Evolutionary conservation across 1,140 invertebrate species (phyloP), one percentile per base, ranked within the genome.

Genomic region (Drosophila repletoides): DNA sequence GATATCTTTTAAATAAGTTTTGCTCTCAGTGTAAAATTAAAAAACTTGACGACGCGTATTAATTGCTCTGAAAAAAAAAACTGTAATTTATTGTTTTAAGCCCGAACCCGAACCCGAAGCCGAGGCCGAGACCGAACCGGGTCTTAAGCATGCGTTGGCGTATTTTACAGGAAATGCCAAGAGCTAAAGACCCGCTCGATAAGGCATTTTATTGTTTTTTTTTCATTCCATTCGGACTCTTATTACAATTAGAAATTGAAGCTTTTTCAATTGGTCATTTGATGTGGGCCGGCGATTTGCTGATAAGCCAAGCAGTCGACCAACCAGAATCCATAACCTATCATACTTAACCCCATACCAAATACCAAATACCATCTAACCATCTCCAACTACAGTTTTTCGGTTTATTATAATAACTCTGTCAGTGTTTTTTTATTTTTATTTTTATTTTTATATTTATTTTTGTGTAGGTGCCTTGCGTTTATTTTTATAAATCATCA

Each of bases 71-170:
- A 41, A 41, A 15, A 19, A 29, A 65, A 69, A 76, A 76, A 71
- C 66, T 31, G 55, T 75, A 46, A 84, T 84, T 84, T 84, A 84
- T 84, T 80, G 75, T 74, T 36, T 67, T 61, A 74, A 64, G 79
- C 45, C 53, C 43, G 43, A 53, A 48, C 31, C 26, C 21, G 17
- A 46, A 58, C 49, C 61, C 45, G 67, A 60, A 17, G 28, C 29
- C 51, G n/a, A n/a, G n/a, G n/a, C n/a, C n/a, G n/a, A n/a, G n/a
- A n/a, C n/a, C n/a, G n/a, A 63, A 45, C 36, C 33, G 43, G 24
- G 24, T 14, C 28, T 40, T 46, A 31, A 24, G 21, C 26, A 24
- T 41, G 68, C 56, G 64, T 74, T 58, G 59, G 79, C 69, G 55
- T n/a, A 12, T 3, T 10, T 15, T 51, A 31, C 63, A 72, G 77